These are phyloP conservation scores for Drosophila insularis DNA, from an alignment of 1,140 invertebrate species.

Conservation along the genomic window DNA sequence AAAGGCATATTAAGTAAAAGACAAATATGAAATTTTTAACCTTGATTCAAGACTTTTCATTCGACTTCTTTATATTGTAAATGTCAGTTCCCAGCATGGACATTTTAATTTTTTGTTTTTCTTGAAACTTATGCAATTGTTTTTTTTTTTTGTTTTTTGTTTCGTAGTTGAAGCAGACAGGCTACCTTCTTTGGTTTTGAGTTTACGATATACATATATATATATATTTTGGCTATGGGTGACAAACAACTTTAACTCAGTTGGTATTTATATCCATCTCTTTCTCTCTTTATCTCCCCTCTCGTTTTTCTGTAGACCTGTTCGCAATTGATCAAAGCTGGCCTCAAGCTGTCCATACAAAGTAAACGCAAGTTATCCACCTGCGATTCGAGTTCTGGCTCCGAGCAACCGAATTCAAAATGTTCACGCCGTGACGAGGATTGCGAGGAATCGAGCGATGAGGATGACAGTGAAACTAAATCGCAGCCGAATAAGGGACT, in stretches of 20 bases:
- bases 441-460: constrained; percentile 72
- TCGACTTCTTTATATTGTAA: neutral
- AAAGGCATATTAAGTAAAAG: neutral
- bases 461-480: constrained; percentile 76
- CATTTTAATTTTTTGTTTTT: neutral
- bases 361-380: constrained; percentile 90
- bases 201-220: constrained; percentile 4
- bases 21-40: neutral
- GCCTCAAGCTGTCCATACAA: constrained; percentile 94
- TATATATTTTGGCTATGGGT: constrained; percentile 61
- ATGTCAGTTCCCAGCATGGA: constrained; percentile 10
- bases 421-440: constrained; percentile 75
- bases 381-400: constrained; percentile 84
- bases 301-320: constrained; percentile 86
- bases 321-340: constrained; percentile 95
- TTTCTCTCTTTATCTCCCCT: constrained; percentile 19
- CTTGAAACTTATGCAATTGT: constrained; percentile 37
- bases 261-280: constrained; percentile 34
- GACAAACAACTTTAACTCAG: constrained; percentile 63
- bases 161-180: constrained; percentile 1
- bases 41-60: neutral
- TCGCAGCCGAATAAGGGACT: constrained; percentile 82
- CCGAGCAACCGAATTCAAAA: constrained; percentile 83
- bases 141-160: neutral
- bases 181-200: constrained; percentile 51